Evolutionary conservation across 1,140 invertebrate genomes (phyloP).

Genomic region (Diorhabda sublineata): DNA sequence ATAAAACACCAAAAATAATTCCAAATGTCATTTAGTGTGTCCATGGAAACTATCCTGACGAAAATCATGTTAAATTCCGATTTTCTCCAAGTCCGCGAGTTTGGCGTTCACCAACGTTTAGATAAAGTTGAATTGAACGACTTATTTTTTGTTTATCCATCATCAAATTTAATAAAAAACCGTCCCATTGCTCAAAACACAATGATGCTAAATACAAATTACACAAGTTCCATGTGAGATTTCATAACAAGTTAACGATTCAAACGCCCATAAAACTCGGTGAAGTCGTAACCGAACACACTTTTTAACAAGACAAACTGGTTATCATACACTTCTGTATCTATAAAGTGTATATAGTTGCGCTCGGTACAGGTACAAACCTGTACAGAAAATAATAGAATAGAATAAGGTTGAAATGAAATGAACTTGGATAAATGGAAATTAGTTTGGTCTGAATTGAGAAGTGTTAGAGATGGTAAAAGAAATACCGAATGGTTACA

Average conservation of each 20-base stretch:
- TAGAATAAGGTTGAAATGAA: not conserved
- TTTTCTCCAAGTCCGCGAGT: too few species aligned
- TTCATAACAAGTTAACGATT: not conserved
- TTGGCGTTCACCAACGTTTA: too few species aligned
- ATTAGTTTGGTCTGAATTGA: not conserved
- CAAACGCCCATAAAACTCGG: not conserved
- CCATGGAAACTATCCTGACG: too few species aligned
- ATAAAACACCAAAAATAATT: too few species aligned
- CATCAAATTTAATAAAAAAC: too few species aligned
- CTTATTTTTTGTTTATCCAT: too few species aligned
- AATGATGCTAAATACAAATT: not conserved
- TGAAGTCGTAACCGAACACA: not conserved
- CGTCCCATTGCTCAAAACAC: too few species aligned
- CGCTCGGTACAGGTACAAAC: not conserved
- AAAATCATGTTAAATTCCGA: too few species aligned
- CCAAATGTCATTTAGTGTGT: too few species aligned
- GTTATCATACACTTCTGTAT: not conserved
- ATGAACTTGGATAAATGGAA: not conserved
- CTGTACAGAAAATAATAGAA: slow-evolving; percentile 1
- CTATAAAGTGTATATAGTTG: not conserved
- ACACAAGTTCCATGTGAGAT: not conserved
- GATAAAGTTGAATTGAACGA: too few species aligned
- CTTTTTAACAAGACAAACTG: not conserved
- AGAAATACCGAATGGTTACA: not conserved
- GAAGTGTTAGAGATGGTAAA: not conserved